Percentiles rank a stretch among this genome's conserved stretches.
phyloP scores from a whole-genome alignment of 1,140 invertebrate genomes.

The Branchinecta lynchi region DNA sequence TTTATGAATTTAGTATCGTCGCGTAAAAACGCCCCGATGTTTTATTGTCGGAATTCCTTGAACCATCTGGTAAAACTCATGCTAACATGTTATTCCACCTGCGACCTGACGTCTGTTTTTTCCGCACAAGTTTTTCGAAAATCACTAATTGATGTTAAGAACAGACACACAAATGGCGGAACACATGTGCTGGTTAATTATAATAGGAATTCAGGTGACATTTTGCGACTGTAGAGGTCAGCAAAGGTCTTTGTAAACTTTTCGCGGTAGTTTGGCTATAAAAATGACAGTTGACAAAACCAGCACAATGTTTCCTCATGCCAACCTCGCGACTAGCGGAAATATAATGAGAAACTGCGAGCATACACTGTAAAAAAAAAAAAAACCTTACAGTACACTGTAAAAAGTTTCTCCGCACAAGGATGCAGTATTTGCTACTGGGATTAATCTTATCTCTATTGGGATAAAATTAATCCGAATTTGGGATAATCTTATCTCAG shows the following conservation, averaged over 20 bases:
- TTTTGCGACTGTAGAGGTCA: neutral
- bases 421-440: no score
- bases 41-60: conserved; percentile 2
- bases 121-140: neutral
- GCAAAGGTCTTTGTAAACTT: neutral
- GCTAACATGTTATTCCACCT: conserved; percentile 23
- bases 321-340: no score
- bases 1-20: neutral
- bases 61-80: conserved; percentile 19
- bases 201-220: conserved; percentile 22
- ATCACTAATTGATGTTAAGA: conserved; percentile 10
- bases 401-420: no score
- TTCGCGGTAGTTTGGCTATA: neutral
- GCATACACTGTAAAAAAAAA: no score
- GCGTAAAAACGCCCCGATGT: neutral
- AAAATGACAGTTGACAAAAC: neutral
- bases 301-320: neutral
- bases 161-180: conserved; percentile 7
- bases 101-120: neutral
- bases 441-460: no score
- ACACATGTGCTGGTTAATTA: conserved; percentile 15
- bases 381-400: no score
- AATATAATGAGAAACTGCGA: no score
- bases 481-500: no score
- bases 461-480: no score